Percentiles rank a stretch among this genome's conserved stretches.
These are phyloP conservation scores for Micronisus gabar DNA, from an alignment of 2,113 vertebrate species.

Conservation along the genomic window DNA sequence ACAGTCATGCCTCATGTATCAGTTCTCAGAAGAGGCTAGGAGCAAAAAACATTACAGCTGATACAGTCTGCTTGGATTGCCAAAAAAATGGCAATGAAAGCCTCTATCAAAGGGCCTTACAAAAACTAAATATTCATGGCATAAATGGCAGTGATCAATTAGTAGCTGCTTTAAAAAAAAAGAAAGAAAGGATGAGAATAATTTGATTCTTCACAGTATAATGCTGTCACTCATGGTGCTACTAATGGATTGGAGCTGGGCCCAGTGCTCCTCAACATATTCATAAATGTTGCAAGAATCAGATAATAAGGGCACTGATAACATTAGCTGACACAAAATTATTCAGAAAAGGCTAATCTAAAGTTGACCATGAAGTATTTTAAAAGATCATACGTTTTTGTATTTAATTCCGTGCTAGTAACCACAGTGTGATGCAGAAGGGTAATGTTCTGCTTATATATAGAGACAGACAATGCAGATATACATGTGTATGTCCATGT, in stretches of 20 bases:
- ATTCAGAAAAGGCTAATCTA: background rate
- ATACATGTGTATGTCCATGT: fast-evolving
- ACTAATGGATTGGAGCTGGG: background rate
- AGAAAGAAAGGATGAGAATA: background rate
- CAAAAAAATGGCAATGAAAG: background rate
- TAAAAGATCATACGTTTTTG: background rate
- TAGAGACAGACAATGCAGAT: background rate
- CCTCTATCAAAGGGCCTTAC: background rate
- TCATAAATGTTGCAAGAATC: background rate
- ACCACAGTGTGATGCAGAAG: background rate
- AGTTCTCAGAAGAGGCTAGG: background rate
- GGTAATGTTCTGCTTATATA: background rate
- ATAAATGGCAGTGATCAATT: background rate
- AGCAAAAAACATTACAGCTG: background rate
- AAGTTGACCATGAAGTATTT: background rate
- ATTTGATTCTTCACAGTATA: background rate
- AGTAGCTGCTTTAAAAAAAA: background rate
- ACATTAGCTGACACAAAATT: background rate
- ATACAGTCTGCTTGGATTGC: background rate
- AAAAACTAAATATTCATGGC: background rate
- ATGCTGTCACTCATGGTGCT: background rate
- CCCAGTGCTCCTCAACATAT: background rate
- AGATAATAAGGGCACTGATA: background rate
- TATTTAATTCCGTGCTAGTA: background rate
- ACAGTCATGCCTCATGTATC: background rate